Percentiles rank a stretch among this genome's conserved stretches.
Conservation (phyloP, 2,797 vertebrate genomes). For the Hypotaenidia philippensis region DNA sequence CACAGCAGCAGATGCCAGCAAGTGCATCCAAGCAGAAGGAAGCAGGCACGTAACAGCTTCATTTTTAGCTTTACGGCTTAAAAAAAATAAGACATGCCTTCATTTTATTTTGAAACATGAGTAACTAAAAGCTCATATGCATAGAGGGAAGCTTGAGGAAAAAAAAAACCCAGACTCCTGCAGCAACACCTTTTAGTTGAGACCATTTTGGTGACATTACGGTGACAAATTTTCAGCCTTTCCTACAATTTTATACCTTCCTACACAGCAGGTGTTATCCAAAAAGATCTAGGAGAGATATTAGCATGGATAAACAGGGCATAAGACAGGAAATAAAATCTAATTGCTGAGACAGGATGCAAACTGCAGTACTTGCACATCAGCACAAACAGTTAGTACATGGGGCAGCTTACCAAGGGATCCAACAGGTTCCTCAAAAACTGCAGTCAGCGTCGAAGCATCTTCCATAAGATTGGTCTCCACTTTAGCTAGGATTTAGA, state of each 20-base stretch:
- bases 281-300: conserved; percentile 17
- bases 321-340: conserved; percentile 25
- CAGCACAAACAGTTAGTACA: neutral
- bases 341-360: neutral
- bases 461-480: neutral
- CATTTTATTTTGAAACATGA: conserved; percentile 17
- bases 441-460: neutral
- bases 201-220: neutral
- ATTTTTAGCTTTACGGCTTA: neutral
- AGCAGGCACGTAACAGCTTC: neutral
- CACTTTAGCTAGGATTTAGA: neutral
- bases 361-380: neutral
- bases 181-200: neutral
- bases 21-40: conserved; percentile 8
- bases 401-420: neutral
- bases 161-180: neutral
- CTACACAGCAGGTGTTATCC: conserved; percentile 26
- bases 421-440: neutral
- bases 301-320: conserved; percentile 25
- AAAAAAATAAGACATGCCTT: neutral
- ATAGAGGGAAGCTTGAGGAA: neutral
- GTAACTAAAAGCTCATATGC: conserved; percentile 9
- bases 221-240: conserved; percentile 22
- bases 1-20: neutral
- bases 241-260: conserved; percentile 44